Evolutionary conservation across 2,113 vertebrate genomes (phyloP), one percentile per base, ranked within the genome.

Genomic region (Chlorodrepanis virens): DNA sequence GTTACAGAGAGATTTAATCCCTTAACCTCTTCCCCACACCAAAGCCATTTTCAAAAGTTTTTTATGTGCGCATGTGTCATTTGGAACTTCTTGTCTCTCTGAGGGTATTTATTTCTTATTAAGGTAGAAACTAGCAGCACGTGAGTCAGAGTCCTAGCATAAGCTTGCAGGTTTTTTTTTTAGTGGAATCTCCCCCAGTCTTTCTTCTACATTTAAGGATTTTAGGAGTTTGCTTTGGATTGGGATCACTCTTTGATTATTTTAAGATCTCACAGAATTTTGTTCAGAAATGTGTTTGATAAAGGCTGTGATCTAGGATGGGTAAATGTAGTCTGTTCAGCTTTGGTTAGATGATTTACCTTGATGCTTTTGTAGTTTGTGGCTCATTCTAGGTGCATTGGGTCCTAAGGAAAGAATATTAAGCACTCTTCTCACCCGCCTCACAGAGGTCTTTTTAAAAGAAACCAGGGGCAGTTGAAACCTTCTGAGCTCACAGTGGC

Each of bases 61-160:
- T 68, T 5, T 25, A 16, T 74, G 27, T 75, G 14, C 0, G 0
- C 8, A 1, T 42, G 16, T 70, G 23, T 54, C 0, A 2, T 50
- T 68, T 40, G 33, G 33, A 61, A 50, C 39, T 50, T 77, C 45
- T 35, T 0, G 0, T 78, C 9, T 84, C 49, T 87, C 5, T 83
- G 24, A 45, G 39, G n/a, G 17, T 47, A 25, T 65, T 45, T 79
- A 37, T 37, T 80, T 67, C 50, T 56, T 56, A 53, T 42, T 35
- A 82, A 50, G 21, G 6, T 42, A 35, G 42, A 53, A 89, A 64
- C 49, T 63, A 91, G 31, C 22, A 81, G 11, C 27, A 50, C 0
- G 0, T 42, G 70, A 91, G 24, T 42, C 40, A 75, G 54, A 80
- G 19, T 72, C 25, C 54, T 86, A 37, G n/a, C 19, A 22, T 78